Percentiles rank a stretch among this genome's conserved stretches.
Conservation (phyloP, 2,797 vertebrate species). For the Denticeps clupeoides region DNA sequence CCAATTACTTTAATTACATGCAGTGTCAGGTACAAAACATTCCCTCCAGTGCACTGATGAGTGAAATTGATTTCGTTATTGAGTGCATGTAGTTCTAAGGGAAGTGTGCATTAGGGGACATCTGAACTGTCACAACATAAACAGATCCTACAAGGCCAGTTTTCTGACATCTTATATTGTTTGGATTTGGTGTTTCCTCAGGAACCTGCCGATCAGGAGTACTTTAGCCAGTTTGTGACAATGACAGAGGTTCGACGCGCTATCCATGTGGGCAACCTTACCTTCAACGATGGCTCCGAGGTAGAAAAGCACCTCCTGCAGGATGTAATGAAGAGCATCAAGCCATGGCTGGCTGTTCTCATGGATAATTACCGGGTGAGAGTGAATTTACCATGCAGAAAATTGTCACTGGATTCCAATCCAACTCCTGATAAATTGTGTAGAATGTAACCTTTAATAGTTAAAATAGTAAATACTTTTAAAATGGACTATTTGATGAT, state of each 20-base stretch:
- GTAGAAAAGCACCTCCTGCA: constrained; percentile 70
- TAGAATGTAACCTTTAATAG: no score
- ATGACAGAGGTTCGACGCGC: constrained; percentile 57
- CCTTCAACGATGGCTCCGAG: constrained; percentile 58
- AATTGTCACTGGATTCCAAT: no score
- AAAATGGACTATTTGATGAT: no score
- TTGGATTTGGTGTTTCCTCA: constrained; percentile 33
- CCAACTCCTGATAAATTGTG: no score
- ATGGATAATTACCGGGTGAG: constrained; percentile 80
- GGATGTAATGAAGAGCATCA: constrained; percentile 74
- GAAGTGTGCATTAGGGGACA: no score
- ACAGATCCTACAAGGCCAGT: no score
- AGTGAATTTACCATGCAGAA: not conserved
- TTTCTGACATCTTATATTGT: no score
- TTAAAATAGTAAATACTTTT: no score
- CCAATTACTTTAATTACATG: constrained; percentile 70
- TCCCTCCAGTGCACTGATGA: not conserved
- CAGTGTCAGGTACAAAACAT: constrained; percentile 56
- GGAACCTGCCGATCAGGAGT: constrained; percentile 63
- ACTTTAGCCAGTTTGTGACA: constrained; percentile 66
- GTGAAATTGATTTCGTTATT: no score
- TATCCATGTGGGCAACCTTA: constrained; percentile 74
- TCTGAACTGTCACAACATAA: not conserved
- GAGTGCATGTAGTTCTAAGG: no score
- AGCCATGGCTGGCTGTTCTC: constrained; percentile 72